A percentile compares a stretch with the other conserved stretches of the same genome.
phyloP scores from a whole-genome alignment of 2,888 invertebrate species.

The Lasioglossum calceatum region DNA sequence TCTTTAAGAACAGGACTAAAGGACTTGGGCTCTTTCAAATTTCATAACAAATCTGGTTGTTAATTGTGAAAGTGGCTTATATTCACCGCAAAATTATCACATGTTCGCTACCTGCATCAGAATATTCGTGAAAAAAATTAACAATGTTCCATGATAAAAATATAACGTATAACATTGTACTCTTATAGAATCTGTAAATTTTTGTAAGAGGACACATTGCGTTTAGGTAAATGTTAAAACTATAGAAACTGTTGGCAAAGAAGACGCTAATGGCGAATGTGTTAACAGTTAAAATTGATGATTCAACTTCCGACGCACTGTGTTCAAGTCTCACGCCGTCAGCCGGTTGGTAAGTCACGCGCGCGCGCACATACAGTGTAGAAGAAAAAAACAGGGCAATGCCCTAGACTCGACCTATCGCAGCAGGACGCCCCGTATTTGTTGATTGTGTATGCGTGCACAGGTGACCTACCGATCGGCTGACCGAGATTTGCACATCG shows the following conservation, averaged over 20 bases:
- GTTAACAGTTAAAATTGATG: not conserved
- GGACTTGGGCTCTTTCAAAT: too few species aligned
- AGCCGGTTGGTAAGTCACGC: not conserved
- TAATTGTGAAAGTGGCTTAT: too few species aligned
- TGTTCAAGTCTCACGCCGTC: not conserved
- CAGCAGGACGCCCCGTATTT: not conserved
- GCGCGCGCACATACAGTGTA: not conserved
- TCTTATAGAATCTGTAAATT: too few species aligned
- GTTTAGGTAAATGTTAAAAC: not conserved
- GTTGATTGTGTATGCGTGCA: not conserved
- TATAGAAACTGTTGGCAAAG: not conserved
- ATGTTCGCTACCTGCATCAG: too few species aligned
- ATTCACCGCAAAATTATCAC: too few species aligned
- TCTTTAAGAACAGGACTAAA: too few species aligned
- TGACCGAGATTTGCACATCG: not conserved
- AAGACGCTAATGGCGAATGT: not conserved
- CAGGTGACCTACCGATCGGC: not conserved
- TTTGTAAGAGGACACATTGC: too few species aligned
- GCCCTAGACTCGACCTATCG: not conserved
- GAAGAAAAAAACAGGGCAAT: not conserved
- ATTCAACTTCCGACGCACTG: not conserved
- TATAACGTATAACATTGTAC: too few species aligned
- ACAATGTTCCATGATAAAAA: too few species aligned
- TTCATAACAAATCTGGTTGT: too few species aligned
- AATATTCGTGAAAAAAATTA: too few species aligned